These are phyloP conservation scores for Dynastes maya DNA, from an alignment of 2,888 invertebrate species.

Conservation along the genomic window DNA sequence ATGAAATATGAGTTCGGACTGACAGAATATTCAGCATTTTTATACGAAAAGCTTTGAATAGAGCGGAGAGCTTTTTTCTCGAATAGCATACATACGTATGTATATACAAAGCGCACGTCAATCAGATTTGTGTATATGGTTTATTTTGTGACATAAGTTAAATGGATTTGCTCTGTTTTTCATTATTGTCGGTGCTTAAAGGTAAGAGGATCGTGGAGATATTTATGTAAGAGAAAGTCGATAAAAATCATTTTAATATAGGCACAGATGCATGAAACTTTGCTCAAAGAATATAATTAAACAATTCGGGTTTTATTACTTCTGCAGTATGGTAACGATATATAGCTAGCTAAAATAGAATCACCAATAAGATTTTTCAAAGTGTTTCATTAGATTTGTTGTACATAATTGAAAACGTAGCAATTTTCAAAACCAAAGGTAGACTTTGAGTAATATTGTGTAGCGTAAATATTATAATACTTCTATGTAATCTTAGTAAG, in stretches of 20 bases:
- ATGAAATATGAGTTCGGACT: slow-evolving; percentile 53
- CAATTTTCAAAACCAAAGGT: too few species aligned
- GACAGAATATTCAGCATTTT: slow-evolving; percentile 49
- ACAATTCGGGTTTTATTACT: too few species aligned
- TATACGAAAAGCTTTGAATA: slow-evolving; percentile 42
- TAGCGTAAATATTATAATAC: too few species aligned
- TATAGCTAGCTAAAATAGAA: too few species aligned
- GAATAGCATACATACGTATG: slow-evolving; percentile 7
- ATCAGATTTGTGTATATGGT: slow-evolving; percentile 47
- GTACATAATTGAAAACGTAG: too few species aligned
- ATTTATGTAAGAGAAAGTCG: not conserved
- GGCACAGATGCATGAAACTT: too few species aligned
- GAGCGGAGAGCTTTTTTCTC: slow-evolving; percentile 30
- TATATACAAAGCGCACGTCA: slow-evolving; percentile 42
- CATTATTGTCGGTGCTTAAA: slow-evolving; percentile 10
- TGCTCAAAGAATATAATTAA: too few species aligned
- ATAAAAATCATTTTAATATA: not conserved
- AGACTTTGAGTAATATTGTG: too few species aligned
- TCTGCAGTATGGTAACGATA: too few species aligned
- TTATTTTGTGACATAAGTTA: slow-evolving; percentile 34
- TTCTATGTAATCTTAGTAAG: too few species aligned
- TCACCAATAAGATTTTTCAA: too few species aligned
- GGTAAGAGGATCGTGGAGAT: not conserved
- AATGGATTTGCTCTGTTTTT: slow-evolving; percentile 38
- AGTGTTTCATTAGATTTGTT: too few species aligned